Evolutionary conservation across 2,113 vertebrate genomes (phyloP).

Genomic region (Ramphastos sulfuratus): DNA sequence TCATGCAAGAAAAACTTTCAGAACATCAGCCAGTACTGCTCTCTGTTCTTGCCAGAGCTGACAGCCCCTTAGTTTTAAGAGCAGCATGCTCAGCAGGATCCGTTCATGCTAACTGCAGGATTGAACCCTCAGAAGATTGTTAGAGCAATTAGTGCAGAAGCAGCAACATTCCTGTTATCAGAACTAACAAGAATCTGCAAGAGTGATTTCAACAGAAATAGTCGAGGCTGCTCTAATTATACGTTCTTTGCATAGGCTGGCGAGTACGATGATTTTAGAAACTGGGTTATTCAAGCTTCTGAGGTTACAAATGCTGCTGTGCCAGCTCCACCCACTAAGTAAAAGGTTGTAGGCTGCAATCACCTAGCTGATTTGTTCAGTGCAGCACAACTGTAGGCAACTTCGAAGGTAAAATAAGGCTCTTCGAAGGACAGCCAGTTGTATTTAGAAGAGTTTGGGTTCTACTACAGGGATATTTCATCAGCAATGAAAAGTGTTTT

Average conservation of each 20-base stretch:
- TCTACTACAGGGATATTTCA: neutral
- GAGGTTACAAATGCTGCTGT: slow-evolving; percentile 65
- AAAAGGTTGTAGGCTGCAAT: slow-evolving; percentile 35
- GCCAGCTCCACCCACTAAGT: slow-evolving; percentile 67
- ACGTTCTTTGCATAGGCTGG: slow-evolving; percentile 56
- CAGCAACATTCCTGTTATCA: slow-evolving; percentile 63
- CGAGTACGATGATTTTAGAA: slow-evolving; percentile 52
- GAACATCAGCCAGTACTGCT: neutral
- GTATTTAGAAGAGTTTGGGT: neutral
- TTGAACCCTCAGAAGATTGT: slow-evolving; percentile 14
- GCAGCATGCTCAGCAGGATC: slow-evolving; percentile 38
- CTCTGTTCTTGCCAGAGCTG: neutral
- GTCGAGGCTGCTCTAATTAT: slow-evolving; percentile 64
- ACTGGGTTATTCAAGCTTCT: slow-evolving; percentile 66
- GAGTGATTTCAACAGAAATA: slow-evolving; percentile 60
- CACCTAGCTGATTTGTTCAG: neutral
- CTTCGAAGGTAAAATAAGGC: neutral
- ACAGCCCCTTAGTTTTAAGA: neutral
- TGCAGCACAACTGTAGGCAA: neutral
- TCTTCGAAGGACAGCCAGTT: neutral
- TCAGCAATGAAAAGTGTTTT: neutral
- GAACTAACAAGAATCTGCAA: slow-evolving; percentile 60
- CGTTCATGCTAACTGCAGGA: neutral
- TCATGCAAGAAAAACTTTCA: neutral
- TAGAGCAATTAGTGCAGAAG: slow-evolving; percentile 64